Evolutionary conservation across 2,797 vertebrate genomes (phyloP).

Genomic region (Graptemys geographica): DNA sequence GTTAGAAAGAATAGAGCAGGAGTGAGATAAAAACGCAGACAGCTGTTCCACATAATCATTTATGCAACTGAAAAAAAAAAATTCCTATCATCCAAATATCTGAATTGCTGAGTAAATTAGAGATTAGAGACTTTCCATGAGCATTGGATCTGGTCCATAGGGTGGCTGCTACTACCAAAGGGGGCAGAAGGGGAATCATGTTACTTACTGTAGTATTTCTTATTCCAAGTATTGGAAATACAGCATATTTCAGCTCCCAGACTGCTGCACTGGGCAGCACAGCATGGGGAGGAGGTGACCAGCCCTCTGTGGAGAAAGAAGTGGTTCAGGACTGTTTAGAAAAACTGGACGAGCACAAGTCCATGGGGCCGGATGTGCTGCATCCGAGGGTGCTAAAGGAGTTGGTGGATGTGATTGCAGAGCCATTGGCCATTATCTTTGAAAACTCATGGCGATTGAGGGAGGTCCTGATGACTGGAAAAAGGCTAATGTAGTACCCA

Average conservation of each 20-base stretch:
- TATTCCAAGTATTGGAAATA: neutral
- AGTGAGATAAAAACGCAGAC: neutral
- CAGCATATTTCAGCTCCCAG: neutral
- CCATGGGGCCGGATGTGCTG: too few species aligned
- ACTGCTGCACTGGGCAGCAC: too few species aligned
- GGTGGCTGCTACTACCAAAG: neutral
- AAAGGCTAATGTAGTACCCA: too few species aligned
- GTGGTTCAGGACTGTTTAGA: too few species aligned
- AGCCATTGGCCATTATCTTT: too few species aligned
- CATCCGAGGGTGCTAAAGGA: too few species aligned
- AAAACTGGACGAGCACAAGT: too few species aligned
- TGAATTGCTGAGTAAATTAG: neutral
- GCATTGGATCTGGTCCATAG: neutral
- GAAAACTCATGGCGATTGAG: too few species aligned
- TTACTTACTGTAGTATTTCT: neutral
- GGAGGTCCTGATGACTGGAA: too few species aligned
- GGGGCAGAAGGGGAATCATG: neutral
- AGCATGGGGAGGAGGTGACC: too few species aligned
- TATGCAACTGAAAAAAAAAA: neutral
- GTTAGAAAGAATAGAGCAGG: neutral
- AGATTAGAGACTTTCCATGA: neutral
- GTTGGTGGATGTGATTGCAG: too few species aligned
- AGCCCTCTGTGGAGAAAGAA: too few species aligned
- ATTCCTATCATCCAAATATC: neutral
- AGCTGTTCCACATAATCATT: neutral